A percentile compares a stretch with the other conserved stretches of the same genome.
phyloP scores from a whole-genome alignment of 1,140 invertebrate genomes.

The Papilio glaucus region DNA sequence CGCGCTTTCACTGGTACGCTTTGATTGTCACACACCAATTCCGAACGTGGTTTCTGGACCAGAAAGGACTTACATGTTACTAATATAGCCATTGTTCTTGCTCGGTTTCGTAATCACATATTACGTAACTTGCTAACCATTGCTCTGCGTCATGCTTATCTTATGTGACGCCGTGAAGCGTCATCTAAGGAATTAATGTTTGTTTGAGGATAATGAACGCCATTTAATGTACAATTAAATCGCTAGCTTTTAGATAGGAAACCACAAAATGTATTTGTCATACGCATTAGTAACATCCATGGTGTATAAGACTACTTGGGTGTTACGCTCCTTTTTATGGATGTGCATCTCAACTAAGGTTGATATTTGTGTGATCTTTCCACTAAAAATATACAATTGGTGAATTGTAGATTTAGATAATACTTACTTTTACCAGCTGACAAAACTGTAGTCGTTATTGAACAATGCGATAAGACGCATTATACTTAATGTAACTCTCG shows the following conservation, averaged over 20 bases:
- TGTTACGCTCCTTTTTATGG: background rate
- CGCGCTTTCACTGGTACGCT: conserved; percentile 22
- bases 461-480: conserved; percentile 17
- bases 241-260: background rate
- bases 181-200: background rate
- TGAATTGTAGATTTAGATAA: background rate
- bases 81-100: conserved; percentile 62
- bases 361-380: background rate
- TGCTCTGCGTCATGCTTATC: conserved; percentile 30
- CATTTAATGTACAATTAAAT: background rate
- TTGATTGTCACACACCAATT: conserved; percentile 56
- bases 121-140: conserved; percentile 45
- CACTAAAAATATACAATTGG: background rate
- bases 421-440: background rate
- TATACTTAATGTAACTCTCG: background rate
- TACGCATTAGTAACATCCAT: conserved; percentile 3
- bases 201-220: background rate
- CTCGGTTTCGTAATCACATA: conserved; percentile 44
- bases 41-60: conserved; percentile 72
- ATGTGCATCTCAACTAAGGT: background rate
- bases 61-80: conserved; percentile 61
- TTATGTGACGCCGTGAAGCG: conserved; percentile 37
- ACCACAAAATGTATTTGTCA: conserved; percentile 10
- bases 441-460: background rate
- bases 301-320: too few species aligned